A percentile compares a stretch with the other conserved stretches of the same genome.
Conservation (phyloP, 1,140 invertebrate species). For the Papilio polyxenes region DNA sequence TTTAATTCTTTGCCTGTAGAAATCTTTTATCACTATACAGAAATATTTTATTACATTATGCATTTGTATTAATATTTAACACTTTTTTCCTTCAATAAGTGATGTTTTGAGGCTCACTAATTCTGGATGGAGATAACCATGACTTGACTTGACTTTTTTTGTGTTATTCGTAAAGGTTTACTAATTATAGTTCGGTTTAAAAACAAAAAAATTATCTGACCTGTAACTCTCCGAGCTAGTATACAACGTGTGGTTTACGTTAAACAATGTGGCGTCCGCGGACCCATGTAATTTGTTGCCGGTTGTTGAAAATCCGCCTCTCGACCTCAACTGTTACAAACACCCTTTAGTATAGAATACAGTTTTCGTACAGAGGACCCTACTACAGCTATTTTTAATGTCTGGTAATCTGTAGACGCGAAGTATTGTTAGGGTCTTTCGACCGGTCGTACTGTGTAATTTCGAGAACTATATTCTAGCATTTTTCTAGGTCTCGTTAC, state of each 20-base stretch:
- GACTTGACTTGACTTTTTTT: too few relatives aligned
- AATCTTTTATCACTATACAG: too few relatives aligned
- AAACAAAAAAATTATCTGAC: too few relatives aligned
- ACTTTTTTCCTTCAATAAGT: not conserved
- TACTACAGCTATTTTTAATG: not conserved
- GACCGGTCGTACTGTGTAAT: not conserved
- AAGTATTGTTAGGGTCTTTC: not conserved
- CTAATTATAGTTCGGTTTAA: too few relatives aligned
- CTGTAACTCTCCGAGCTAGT: not conserved
- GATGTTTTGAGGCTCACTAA: not conserved
- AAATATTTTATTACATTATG: too few relatives aligned
- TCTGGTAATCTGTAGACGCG: not conserved
- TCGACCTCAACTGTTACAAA: not conserved
- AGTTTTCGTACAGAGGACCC: not conserved
- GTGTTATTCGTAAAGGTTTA: too few relatives aligned
- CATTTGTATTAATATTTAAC: too few relatives aligned
- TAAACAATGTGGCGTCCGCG: not conserved
- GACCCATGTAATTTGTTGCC: constrained; percentile 19
- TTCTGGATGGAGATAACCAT: too few relatives aligned
- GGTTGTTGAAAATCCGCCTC: constrained; percentile 1
- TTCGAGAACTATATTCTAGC: not conserved
- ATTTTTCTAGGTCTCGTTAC: not conserved
- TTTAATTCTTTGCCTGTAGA: too few relatives aligned
- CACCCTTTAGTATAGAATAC: not conserved
- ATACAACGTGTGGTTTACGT: not conserved